Conservation (phyloP, 1,140 invertebrate species). For the Agraylea sexmaculata region DNA sequence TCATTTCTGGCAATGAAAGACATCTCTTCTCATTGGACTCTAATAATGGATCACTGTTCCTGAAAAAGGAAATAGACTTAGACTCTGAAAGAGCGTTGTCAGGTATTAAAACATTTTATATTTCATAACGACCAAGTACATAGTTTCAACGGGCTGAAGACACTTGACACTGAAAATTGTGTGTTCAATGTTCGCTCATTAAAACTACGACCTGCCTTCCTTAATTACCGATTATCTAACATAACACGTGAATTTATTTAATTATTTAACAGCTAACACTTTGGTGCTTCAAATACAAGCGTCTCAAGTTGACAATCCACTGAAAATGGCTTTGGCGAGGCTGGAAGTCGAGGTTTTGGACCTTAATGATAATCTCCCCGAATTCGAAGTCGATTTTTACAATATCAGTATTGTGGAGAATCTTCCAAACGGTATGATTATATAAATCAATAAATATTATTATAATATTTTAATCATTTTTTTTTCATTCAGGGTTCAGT, state of each 20-base stretch:
- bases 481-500: slow-evolving; percentile 46
- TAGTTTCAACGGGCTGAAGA: too few relatives aligned
- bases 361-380: slow-evolving; percentile 71
- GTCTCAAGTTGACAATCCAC: slow-evolving; percentile 60
- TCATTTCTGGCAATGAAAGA: slow-evolving; percentile 62
- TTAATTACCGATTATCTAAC: too few relatives aligned
- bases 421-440: slow-evolving; percentile 58
- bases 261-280: slow-evolving; percentile 47
- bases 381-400: slow-evolving; percentile 79
- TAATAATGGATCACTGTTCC: slow-evolving; percentile 59
- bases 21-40: slow-evolving; percentile 59
- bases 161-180: too few relatives aligned
- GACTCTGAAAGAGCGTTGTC: slow-evolving; percentile 54
- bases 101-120: slow-evolving; percentile 23
- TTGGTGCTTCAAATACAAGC: slow-evolving; percentile 70
- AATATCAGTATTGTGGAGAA: slow-evolving; percentile 88
- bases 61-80: slow-evolving; percentile 67
- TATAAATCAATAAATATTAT: slow-evolving; percentile 5
- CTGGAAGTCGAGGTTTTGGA: slow-evolving; percentile 70
- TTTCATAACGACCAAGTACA: not conserved
- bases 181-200: too few relatives aligned
- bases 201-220: too few relatives aligned
- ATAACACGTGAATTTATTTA: too few relatives aligned
- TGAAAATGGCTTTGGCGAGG: slow-evolving; percentile 58
- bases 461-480: not conserved